These are phyloP conservation scores for Epicampocera succincta DNA, from an alignment of 2,888 invertebrate species.

Conservation along the genomic window DNA sequence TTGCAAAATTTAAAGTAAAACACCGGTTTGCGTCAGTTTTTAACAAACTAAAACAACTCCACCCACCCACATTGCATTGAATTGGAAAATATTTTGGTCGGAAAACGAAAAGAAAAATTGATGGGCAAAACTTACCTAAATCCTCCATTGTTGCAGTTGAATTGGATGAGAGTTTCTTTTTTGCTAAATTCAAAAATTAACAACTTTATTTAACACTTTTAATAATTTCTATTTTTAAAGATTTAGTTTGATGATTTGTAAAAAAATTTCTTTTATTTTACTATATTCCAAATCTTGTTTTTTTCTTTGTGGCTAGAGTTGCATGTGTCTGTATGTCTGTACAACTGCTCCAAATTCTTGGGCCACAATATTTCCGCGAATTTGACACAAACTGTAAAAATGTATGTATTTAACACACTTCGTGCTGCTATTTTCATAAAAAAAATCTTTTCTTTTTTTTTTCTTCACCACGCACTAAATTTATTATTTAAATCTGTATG, in stretches of 20 bases:
- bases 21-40: conserved; percentile 51
- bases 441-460: conserved; percentile 40
- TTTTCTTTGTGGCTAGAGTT: conserved; percentile 9
- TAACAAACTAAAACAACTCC: conserved; percentile 44
- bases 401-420: conserved; percentile 16
- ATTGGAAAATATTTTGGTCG: neutral
- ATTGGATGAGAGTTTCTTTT: conserved; percentile 22
- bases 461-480: conserved; percentile 63
- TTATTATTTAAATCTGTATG: conserved; percentile 23
- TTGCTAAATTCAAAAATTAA: neutral
- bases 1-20: conserved; percentile 17
- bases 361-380: conserved; percentile 41
- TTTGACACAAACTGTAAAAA: conserved; percentile 14
- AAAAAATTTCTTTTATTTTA: conserved; percentile 27
- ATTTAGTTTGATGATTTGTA: conserved; percentile 23
- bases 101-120: neutral
- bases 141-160: conserved; percentile 60
- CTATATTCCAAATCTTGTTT: conserved; percentile 22
- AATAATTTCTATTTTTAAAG: neutral
- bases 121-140: conserved; percentile 56
- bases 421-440: neutral
- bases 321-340: conserved; percentile 5
- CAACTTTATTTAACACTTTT: conserved; percentile 9
- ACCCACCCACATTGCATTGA: conserved; percentile 48
- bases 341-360: conserved; percentile 46